Base-by-base conservation (phyloP, 2,113 vertebrate genomes). In the Pipa parva region DNA sequence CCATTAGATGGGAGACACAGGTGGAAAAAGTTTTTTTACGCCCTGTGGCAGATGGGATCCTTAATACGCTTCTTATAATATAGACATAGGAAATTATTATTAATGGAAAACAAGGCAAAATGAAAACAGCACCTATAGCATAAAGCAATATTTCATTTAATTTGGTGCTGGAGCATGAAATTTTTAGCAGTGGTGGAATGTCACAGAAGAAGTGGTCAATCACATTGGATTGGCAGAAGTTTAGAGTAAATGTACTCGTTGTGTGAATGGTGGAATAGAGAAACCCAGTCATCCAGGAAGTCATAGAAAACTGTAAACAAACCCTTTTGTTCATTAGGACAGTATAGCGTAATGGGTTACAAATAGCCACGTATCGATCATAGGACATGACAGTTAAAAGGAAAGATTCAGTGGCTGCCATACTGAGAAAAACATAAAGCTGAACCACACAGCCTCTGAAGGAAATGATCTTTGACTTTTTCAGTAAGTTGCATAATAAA, bases 1-100 rank as follows among this genome's bases (percentile, higher is more conserved):
- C 74, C 0, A 51, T 63, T 11, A 84, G 55, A 54, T 84, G 83
- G n/a, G 80, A 76, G 25, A 73, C 56, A 1, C 78, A 82, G 18
- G 81, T 83, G 2, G 77, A 80, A 51, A 83, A 72, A 17, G 78
- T 76, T 21, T 85, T 84, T 9, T 0, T 1, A 0, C 49, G 73
- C 25, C 77, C 71, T 0, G 67, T 9, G 0, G 58, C 68, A 0
- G 74, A 77, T 0, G 67, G 33, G 48, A 81, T 77, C 6, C 0
- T 15, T 4, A 80, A 7, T 46, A 81, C 63, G 0, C 75, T n/a
- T 1, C 10, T 12, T 2, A 78, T 51, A 0, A 83, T 81, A 21
- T 73, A 71, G n/a, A 49, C 3, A 13, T 80, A 84, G 1, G 80
- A 83, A 52, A 78, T 20, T 1, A 78, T 1, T 1, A 74, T 59